These are phyloP conservation scores for Gymnothorax javanicus DNA, from an alignment of 2,797 vertebrate species.

Conservation along the genomic window DNA sequence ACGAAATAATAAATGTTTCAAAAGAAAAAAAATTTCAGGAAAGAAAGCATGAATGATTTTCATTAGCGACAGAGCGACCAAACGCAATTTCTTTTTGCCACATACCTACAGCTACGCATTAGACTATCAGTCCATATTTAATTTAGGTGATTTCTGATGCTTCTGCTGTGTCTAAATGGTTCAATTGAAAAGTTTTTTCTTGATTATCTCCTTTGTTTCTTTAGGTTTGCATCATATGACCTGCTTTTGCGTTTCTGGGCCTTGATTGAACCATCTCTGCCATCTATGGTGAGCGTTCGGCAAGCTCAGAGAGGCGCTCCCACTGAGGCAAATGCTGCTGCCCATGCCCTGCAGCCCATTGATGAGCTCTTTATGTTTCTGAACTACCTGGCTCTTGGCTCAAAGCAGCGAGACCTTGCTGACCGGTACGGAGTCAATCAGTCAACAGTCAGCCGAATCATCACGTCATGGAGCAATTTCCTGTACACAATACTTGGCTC, in stretches of 20 bases:
- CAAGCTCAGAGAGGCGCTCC: conserved; percentile 9
- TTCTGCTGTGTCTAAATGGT: no score
- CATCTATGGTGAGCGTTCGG: conserved; percentile 23
- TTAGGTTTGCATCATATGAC: no score
- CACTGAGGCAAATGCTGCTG: background rate
- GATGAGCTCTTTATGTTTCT: conserved; percentile 34
- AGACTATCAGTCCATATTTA: no score
- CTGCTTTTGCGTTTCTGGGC: conserved; percentile 16
- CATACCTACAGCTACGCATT: no score
- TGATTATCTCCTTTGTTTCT: no score
- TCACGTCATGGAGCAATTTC: conserved; percentile 28
- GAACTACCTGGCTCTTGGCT: conserved; percentile 35
- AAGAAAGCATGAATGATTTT: no score
- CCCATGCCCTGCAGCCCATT: conserved; percentile 2
- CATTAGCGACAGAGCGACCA: no score
- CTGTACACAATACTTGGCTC: conserved; percentile 23
- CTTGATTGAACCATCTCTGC: background rate
- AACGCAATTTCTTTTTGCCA: no score
- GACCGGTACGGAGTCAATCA: conserved; percentile 33
- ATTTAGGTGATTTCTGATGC: no score
- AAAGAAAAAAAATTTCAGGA: no score
- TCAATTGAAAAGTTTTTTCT: no score
- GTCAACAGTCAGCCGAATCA: conserved; percentile 29
- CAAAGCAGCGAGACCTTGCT: conserved; percentile 34
- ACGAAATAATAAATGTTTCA: no score